phyloP scores from a whole-genome alignment of 37 sponge, comb jelly and placozoan species.

The Theonella swinhoei region DNA sequence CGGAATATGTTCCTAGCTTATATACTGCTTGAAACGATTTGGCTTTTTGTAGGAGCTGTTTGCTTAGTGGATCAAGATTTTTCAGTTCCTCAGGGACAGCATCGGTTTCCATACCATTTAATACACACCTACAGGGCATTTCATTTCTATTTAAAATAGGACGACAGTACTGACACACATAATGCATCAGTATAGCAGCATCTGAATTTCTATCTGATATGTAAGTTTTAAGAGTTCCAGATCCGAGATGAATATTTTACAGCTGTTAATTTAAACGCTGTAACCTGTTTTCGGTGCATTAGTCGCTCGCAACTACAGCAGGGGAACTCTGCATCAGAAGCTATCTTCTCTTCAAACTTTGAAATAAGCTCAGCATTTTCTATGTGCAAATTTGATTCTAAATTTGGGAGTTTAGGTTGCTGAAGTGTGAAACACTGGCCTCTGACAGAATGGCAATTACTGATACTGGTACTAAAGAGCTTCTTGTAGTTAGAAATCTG shows the following conservation, averaged over 20 bases:
- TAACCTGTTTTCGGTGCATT: constrained; percentile 20
- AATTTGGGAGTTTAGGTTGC: constrained; percentile 4
- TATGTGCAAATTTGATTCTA: neutral
- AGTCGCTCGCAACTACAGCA: constrained; percentile 60
- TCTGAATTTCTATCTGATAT: neutral
- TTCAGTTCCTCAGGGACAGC: constrained; percentile 53
- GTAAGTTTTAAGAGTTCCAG: constrained; percentile 45
- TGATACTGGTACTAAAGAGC: no score
- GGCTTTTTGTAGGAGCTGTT: constrained; percentile 57
- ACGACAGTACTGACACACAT: constrained; percentile 60
- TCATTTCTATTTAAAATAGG: constrained; percentile 18
- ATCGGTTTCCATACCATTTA: constrained; percentile 55
- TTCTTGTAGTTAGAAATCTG: no score
- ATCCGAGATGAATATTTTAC: constrained; percentile 5
- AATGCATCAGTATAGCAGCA: neutral
- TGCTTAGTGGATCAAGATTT: constrained; percentile 39
- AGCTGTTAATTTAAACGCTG: constrained; percentile 11
- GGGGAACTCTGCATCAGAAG: constrained; percentile 37
- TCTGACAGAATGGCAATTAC: no score
- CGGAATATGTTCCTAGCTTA: constrained; percentile 58
- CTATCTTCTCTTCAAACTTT: constrained; percentile 8
- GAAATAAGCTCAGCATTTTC: no score
- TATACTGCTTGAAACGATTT: constrained; percentile 65
- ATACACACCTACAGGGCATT: constrained; percentile 62
- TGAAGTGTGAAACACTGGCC: no score